Base-by-base conservation (phyloP, 2,797 vertebrate genomes). In the Alosa sapidissima region DNA sequence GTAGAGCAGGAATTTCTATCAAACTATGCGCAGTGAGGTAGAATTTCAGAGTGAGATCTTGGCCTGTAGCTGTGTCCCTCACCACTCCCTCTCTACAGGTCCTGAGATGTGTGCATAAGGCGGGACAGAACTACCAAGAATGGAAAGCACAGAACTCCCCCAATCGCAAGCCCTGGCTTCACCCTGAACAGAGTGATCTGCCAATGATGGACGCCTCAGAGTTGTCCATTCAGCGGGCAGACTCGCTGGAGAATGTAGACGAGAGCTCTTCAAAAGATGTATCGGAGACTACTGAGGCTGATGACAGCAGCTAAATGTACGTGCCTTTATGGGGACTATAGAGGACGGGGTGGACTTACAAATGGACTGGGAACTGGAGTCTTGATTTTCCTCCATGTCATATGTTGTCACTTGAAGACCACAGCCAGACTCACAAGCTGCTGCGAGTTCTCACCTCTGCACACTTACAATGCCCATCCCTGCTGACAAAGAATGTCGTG, bases 241-340 rank as follows among this genome's bases (percentile, higher is more conserved):
- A 95, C 89, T 96, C 96, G 0, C 92, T 94, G 1, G 96, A 95
- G 86, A 95, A 96, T 13, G 86, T 96, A 81, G 94, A 96, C 0
- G 95, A 96, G 90, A 94, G 93, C 47, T 81, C 81, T 2, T 90
- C 91, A 41, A 45, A 82, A 52, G 88, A 96, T 0, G 81, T 5
- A 5, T 88, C 87, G 47, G 94, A 93, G 5, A 88, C 89, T 9
- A 88, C 89, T 9, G 94, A 95, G 14, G 72, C 72, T 7, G 72
- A 78, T 54, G 93, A 94, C 87, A 93, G 94, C 88, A 93, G 91
- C 89, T 95, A 90, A 92, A 90, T 9, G n/a, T 2, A 62, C 21
- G n/a, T n/a, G 58, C 8, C 6, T 8, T 10, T 9, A 10, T n/a
- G 3, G 58, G 58, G 58, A 62, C n/a, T 62, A n/a, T 2, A 19